These are phyloP conservation scores for Chloropsis cyanopogon DNA, from an alignment of 2,113 vertebrate genomes.

Conservation along the genomic window DNA sequence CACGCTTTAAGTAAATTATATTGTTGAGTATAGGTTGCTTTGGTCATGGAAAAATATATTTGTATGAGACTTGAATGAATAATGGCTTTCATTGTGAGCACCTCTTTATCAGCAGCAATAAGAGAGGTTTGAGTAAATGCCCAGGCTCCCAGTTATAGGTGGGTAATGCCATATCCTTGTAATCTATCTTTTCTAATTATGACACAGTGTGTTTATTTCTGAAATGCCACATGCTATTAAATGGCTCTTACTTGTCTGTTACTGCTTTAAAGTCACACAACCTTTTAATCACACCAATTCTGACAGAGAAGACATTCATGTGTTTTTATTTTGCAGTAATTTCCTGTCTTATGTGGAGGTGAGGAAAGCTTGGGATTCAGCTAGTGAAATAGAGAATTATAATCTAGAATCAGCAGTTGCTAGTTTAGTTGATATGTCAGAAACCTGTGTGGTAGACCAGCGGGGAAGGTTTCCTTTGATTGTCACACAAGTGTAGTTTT, in stretches of 20 bases:
- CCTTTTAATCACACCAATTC: background rate
- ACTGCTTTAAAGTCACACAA: background rate
- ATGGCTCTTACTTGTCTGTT: background rate
- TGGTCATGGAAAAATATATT: slow-evolving; percentile 27
- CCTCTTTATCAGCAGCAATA: background rate
- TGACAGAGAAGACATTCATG: background rate
- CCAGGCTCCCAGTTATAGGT: background rate
- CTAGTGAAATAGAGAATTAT: background rate
- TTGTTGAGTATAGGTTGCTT: background rate
- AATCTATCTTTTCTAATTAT: background rate
- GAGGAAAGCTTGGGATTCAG: background rate
- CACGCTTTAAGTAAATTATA: background rate
- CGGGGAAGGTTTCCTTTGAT: background rate
- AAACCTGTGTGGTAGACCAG: background rate
- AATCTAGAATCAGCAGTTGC: background rate
- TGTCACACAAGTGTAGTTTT: background rate
- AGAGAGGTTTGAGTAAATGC: background rate
- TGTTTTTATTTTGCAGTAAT: background rate
- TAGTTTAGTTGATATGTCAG: background rate
- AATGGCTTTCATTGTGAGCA: background rate
- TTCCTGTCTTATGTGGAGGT: background rate
- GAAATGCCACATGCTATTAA: background rate
- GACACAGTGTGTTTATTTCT: background rate
- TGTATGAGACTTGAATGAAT: background rate
- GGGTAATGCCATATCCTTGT: background rate